A percentile compares a stretch with the other conserved stretches of the same genome.
These are phyloP conservation scores for Zaprionus inermis DNA, from an alignment of 1,140 invertebrate species.

Conservation along the genomic window DNA sequence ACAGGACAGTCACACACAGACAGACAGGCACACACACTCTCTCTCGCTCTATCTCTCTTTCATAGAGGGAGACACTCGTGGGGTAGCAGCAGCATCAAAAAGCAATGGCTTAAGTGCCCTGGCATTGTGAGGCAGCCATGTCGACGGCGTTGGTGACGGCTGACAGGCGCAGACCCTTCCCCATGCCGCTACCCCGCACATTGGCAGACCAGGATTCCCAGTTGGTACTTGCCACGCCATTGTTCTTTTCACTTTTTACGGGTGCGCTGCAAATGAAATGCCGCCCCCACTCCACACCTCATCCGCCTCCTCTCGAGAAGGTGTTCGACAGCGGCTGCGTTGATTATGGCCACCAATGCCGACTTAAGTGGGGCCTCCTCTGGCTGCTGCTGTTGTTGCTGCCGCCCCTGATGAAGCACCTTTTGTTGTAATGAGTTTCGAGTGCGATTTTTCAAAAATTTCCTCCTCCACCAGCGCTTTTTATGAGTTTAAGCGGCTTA, in stretches of 20 bases:
- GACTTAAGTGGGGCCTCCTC: constrained; percentile 68
- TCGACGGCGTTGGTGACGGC: constrained; percentile 12
- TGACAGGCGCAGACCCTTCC: constrained; percentile 58
- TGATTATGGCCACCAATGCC: constrained; percentile 67
- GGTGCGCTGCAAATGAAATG: constrained; percentile 67
- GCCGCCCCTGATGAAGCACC: constrained; percentile 68
- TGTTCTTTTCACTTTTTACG: constrained; percentile 76
- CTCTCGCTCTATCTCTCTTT: too few relatives aligned
- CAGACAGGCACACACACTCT: not conserved
- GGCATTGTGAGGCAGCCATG: constrained; percentile 59
- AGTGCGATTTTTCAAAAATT: constrained; percentile 71
- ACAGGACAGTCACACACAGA: constrained; percentile 35
- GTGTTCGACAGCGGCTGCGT: constrained; percentile 60
- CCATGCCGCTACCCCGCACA: not conserved
- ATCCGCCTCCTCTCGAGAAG: constrained; percentile 31
- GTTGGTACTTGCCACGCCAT: constrained; percentile 57
- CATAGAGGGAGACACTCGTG: constrained; percentile 6
- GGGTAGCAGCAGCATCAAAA: constrained; percentile 61
- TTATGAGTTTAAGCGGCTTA: constrained; percentile 71
- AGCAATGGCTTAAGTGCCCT: constrained; percentile 78
- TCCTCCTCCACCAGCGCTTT: constrained; percentile 23
- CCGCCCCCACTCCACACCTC: constrained; percentile 25
- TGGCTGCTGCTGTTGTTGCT: constrained; percentile 12
- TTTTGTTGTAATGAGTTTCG: constrained; percentile 81
- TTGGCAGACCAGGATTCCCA: constrained; percentile 37